Base-by-base conservation (phyloP, 2,113 vertebrate genomes). In the Carassius gibelio region DNA sequence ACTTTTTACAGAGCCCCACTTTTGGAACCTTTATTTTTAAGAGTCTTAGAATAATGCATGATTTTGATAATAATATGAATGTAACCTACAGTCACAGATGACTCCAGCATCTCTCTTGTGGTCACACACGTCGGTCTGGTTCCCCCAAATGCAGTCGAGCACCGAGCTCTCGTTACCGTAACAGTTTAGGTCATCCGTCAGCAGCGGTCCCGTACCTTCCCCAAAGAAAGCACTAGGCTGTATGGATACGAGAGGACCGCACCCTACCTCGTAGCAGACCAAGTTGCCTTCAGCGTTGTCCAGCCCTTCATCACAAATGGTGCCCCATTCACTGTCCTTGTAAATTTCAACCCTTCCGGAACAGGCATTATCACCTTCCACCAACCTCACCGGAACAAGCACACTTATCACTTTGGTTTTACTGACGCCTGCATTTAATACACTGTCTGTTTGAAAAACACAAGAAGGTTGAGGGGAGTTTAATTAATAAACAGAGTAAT, bases 151-250 rank as follows among this genome's bases (percentile, higher is more conserved):
- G 10, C 80, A 81, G 17, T 81, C 4, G 10, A 52, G 15, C 45
- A 81, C 62, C 5, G 62, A 52, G 64, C 45, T 81, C 45, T 81
- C 80, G 19, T 81, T 81, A 15, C 80, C 80, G 2, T 11, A 69
- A 69, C 80, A 81, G 80, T 69, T 81, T 26, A 81, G 26, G 19
- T 81, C 64, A 36, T 81, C 80, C 11, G 62, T 81, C 5, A 81
- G 26, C 8, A 69, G 3, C 3, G 26, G 7, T 50, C 62, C 80
- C 3, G 45, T 15, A 7, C 80, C 80, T 64, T 69, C 9, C 3
- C 64, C 64, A n/a, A 52, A 81, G 23, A 8, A 34, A 36, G 45
- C 45, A 4, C 17, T 23, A 34, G 26, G 9, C 17, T 68, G 26
- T 0, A 81, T 15, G 4, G 21, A 17, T 26, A 21, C 4, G 14